Conservation (phyloP, 2,113 vertebrate species). For the Chlorodrepanis virens region DNA sequence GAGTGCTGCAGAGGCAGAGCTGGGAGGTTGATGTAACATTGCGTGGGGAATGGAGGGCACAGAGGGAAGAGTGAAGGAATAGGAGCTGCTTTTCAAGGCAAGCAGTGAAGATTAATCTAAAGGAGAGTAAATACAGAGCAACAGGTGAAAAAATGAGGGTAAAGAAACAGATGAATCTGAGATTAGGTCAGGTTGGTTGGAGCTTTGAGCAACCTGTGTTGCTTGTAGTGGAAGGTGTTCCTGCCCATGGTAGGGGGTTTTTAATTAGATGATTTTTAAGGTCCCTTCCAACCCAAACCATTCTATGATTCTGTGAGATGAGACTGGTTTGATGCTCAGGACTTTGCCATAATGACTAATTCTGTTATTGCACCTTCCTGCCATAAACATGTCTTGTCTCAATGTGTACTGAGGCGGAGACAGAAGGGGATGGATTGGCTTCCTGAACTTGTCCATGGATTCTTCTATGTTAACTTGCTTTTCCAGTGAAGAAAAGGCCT, state of each 20-base stretch:
- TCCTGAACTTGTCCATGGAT: neutral
- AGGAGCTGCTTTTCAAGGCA: neutral
- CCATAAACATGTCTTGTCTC: neutral
- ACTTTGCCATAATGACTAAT: neutral
- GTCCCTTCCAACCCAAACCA: neutral
- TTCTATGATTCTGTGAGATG: neutral
- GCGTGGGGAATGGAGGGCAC: neutral
- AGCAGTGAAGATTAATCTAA: neutral
- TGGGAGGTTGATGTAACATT: neutral
- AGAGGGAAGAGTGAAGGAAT: neutral
- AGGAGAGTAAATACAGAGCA: neutral
- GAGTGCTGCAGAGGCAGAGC: neutral
- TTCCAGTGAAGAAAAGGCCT: neutral
- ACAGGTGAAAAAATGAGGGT: neutral
- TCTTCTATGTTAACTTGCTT: neutral
- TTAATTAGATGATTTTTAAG: neutral
- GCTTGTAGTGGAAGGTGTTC: neutral
- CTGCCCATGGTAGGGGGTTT: neutral
- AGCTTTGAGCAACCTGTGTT: neutral
- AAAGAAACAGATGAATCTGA: neutral
- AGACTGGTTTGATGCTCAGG: neutral
- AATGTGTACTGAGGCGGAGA: neutral
- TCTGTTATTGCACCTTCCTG: neutral
- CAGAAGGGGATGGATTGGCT: neutral
- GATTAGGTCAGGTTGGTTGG: neutral